Evolutionary conservation across 2,888 invertebrate genomes (phyloP).

Genomic region (Brachyptera risi): DNA sequence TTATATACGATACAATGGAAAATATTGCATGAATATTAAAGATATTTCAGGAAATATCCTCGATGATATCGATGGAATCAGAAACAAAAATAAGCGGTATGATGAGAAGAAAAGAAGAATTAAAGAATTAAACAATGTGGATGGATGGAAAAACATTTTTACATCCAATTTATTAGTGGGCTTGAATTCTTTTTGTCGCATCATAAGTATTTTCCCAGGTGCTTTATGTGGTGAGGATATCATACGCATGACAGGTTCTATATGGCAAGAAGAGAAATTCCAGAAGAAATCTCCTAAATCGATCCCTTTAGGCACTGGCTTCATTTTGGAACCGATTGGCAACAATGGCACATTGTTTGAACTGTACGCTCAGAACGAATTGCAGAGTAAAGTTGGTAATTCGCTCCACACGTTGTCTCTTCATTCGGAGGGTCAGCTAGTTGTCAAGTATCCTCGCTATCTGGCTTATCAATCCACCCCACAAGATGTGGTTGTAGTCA

Average conservation of each 20-base stretch:
- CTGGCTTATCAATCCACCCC: no score
- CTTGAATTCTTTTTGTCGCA: neutral
- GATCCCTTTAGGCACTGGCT: no score
- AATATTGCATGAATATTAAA: neutral
- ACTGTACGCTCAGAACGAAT: no score
- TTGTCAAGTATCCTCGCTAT: no score
- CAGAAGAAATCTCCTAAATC: no score
- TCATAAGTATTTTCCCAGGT: no score
- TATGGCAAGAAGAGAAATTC: neutral
- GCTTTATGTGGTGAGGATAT: neutral
- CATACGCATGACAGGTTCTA: neutral
- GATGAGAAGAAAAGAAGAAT: neutral
- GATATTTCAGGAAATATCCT: neutral
- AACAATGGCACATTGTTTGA: no score
- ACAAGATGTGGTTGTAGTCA: no score
- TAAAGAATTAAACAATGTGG: neutral
- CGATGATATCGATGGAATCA: neutral
- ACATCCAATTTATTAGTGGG: neutral
- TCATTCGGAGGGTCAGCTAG: no score
- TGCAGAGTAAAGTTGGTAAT: no score
- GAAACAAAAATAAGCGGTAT: neutral
- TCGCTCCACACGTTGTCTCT: no score
- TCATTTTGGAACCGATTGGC: no score
- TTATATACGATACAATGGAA: neutral
- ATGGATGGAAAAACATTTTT: neutral